A percentile compares a stretch with the other conserved stretches of the same genome.
These are phyloP conservation scores for Nerophis lumbriciformis DNA, from an alignment of 2,113 vertebrate genomes.

Conservation along the genomic window DNA sequence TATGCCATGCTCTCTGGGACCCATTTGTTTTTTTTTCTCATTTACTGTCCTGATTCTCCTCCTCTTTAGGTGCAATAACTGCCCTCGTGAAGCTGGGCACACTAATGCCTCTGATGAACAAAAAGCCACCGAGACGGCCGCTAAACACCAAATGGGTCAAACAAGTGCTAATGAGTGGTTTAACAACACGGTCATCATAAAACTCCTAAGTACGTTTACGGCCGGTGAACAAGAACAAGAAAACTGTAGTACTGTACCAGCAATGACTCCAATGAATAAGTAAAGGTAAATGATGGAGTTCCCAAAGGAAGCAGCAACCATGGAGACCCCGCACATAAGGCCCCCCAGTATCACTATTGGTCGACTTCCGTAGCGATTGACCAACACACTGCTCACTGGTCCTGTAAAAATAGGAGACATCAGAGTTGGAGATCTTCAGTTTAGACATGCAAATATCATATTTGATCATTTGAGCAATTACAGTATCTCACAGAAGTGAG, in stretches of 20 bases:
- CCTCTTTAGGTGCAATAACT: conserved; percentile 31
- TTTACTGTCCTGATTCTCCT: conserved; percentile 56
- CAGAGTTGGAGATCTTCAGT: not conserved
- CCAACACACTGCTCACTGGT: conserved; percentile 75
- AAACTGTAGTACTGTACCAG: conserved; percentile 61
- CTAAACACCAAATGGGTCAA: not conserved
- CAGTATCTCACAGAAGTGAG: no score
- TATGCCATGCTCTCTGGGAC: conserved; percentile 49
- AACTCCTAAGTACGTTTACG: not conserved
- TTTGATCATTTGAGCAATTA: not conserved
- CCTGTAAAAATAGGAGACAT: conserved; percentile 49
- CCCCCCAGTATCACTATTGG: conserved; percentile 77
- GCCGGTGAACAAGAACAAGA: not conserved
- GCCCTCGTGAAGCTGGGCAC: conserved; percentile 34
- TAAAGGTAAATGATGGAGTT: conserved; percentile 77
- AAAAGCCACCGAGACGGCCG: conserved; percentile 4
- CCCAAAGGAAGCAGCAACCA: conserved; percentile 75
- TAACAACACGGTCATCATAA: not conserved
- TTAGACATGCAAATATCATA: not conserved
- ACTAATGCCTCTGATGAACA: conserved; percentile 20
- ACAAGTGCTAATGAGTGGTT: not conserved
- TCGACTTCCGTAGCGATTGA: conserved; percentile 76
- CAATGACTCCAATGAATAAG: conserved; percentile 75
- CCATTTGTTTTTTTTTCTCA: conserved; percentile 48
- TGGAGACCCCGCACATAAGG: conserved; percentile 69